Percentiles rank a stretch among this genome's conserved stretches.
Conservation (phyloP, 2,797 vertebrate genomes). For the Distichodus sexfasciatus region DNA sequence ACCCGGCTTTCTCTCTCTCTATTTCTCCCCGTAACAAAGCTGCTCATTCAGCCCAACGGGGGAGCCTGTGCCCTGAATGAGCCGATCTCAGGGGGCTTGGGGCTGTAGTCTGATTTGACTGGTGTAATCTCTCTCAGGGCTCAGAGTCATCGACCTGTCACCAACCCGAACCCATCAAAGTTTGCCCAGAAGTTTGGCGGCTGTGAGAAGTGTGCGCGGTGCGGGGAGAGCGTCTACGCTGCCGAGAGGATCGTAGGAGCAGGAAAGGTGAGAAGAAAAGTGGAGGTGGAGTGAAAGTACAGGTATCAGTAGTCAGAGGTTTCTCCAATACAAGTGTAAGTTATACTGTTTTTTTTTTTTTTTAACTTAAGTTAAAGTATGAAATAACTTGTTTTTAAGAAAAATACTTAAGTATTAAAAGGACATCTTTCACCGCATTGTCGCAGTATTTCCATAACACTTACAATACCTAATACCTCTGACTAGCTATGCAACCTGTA, state of each 20-base stretch:
- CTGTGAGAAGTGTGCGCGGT: slow-evolving; percentile 88
- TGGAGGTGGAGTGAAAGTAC: not conserved
- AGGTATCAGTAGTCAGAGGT: too few relatives aligned
- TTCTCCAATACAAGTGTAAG: too few relatives aligned
- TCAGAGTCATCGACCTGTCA: slow-evolving; percentile 81
- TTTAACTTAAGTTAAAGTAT: too few relatives aligned
- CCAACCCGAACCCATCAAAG: slow-evolving; percentile 89
- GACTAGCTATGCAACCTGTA: too few relatives aligned
- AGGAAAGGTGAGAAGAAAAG: slow-evolving; percentile 80
- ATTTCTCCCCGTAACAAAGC: slow-evolving; percentile 66
- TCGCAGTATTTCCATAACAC: too few relatives aligned
- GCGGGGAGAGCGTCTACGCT: slow-evolving; percentile 88
- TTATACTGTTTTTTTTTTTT: too few relatives aligned
- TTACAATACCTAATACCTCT: too few relatives aligned
- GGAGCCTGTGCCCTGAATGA: slow-evolving; percentile 47
- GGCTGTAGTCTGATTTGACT: not conserved
- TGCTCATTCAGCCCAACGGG: slow-evolving; percentile 62
- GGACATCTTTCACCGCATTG: too few relatives aligned
- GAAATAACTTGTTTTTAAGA: too few relatives aligned
- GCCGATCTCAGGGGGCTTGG: slow-evolving; percentile 26
- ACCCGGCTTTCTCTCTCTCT: too few relatives aligned
- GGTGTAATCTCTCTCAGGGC: slow-evolving; percentile 61
- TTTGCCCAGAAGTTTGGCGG: slow-evolving; percentile 92
- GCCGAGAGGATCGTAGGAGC: slow-evolving; percentile 94
- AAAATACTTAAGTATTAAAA: too few relatives aligned